phyloP scores from a whole-genome alignment of 2,113 vertebrate species.

The Hucho hucho region DNA sequence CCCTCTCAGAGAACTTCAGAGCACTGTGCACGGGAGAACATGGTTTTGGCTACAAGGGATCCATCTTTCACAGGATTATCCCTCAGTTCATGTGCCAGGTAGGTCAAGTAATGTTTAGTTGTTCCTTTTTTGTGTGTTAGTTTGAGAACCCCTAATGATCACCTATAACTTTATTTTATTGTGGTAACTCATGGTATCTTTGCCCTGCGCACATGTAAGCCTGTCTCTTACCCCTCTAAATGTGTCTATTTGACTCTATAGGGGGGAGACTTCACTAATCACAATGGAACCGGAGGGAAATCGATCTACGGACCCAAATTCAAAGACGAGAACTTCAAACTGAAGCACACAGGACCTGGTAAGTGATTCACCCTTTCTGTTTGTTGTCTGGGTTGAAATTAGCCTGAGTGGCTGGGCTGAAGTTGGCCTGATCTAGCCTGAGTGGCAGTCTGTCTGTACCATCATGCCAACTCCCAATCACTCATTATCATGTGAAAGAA shows the following conservation, averaged over 20 bases:
- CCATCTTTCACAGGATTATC: conserved; percentile 93
- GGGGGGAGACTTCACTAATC: conserved; percentile 97
- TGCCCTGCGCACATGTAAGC: too few species aligned
- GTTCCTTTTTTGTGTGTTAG: too few species aligned
- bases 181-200: too few species aligned
- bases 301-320: conserved; percentile 94
- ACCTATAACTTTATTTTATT: too few species aligned
- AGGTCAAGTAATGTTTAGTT: conserved; percentile 12
- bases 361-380: conserved; percentile 6
- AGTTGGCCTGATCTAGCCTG: too few species aligned
- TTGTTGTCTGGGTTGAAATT: too few species aligned
- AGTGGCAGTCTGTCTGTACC: too few species aligned
- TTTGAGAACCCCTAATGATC: too few species aligned
- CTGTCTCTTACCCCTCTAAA: too few species aligned
- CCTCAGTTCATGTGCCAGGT: conserved; percentile 98
- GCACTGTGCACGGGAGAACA: conserved; percentile 93
- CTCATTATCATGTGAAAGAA: too few species aligned
- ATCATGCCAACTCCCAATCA: too few species aligned
- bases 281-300: conserved; percentile 94
- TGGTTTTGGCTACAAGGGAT: conserved; percentile 93
- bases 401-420: too few species aligned
- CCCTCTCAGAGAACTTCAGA: conserved; percentile 87
- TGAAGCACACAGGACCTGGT: conserved; percentile 90
- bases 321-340: conserved; percentile 90
- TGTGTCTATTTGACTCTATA: conserved; percentile 49